phyloP scores from a whole-genome alignment of 1,140 invertebrate species.

The Tachypleus tridentatus region DNA sequence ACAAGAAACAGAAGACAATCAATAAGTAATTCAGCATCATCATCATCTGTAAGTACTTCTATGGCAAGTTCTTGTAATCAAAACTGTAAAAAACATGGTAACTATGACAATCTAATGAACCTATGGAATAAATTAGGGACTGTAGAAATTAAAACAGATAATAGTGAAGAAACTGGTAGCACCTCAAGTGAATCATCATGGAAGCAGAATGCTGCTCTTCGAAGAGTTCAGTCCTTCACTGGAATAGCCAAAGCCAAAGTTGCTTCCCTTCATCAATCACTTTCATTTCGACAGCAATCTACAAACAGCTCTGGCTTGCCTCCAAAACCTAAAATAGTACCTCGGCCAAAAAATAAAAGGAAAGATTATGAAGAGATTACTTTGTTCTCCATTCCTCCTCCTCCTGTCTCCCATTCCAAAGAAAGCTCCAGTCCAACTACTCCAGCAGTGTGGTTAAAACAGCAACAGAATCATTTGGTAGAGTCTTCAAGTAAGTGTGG shows the following conservation, averaged over 20 bases:
- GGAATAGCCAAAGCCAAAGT: slow-evolving; percentile 19
- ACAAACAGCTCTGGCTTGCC: too few species aligned
- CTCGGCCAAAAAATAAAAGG: too few species aligned
- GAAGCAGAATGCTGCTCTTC: slow-evolving; percentile 14
- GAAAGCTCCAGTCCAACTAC: slow-evolving; percentile 36
- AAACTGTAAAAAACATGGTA: not conserved
- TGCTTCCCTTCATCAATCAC: slow-evolving; percentile 19
- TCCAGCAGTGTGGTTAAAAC: slow-evolving; percentile 47
- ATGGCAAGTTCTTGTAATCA: too few species aligned
- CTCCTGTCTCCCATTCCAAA: not conserved
- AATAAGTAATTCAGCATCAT: too few species aligned
- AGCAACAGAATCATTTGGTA: slow-evolving; percentile 41
- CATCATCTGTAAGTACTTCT: too few species aligned
- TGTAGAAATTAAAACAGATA: not conserved
- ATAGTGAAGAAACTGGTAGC: too few species aligned
- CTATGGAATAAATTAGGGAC: not conserved
- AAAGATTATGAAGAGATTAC: too few species aligned
- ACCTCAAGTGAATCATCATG: slow-evolving; percentile 5
- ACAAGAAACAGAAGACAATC: too few species aligned
- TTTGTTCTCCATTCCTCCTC: too few species aligned
- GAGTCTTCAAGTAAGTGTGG: slow-evolving; percentile 46
- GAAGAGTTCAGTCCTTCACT: slow-evolving; percentile 24
- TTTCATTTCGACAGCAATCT: slow-evolving; percentile 14
- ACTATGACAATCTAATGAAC: slow-evolving; percentile 1
- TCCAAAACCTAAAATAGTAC: too few species aligned